Conservation (phyloP, 2,797 vertebrate genomes). For the Siniperca obscura region DNA sequence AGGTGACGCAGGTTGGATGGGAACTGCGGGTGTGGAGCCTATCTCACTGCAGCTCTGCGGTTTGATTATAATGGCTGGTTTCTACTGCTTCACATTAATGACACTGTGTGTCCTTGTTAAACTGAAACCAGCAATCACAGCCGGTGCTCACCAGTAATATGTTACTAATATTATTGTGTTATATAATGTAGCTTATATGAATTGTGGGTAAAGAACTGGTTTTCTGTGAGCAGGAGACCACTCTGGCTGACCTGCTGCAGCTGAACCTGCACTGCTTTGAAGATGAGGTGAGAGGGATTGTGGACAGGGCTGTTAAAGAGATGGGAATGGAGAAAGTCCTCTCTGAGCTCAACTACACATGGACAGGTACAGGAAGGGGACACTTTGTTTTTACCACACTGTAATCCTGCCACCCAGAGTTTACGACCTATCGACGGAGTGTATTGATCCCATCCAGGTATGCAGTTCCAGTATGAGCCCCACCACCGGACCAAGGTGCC, state of each 20-base stretch:
- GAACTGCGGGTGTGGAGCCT: not conserved
- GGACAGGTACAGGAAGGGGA: constrained; percentile 80
- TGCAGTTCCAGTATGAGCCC: constrained; percentile 92
- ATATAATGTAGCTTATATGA: not conserved
- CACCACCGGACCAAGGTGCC: constrained; percentile 86
- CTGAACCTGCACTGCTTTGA: constrained; percentile 94
- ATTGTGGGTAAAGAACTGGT: not conserved
- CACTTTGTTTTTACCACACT: not conserved
- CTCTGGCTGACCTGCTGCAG: constrained; percentile 90
- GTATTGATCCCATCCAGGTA: constrained; percentile 63
- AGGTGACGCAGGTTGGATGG: not conserved
- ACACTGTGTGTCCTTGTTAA: not conserved
- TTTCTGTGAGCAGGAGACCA: constrained; percentile 80
- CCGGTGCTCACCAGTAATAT: not conserved
- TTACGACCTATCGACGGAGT: not conserved
- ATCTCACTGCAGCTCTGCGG: constrained; percentile 1
- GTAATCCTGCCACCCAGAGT: not conserved
- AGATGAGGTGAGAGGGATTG: constrained; percentile 92
- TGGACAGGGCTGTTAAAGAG: constrained; percentile 95
- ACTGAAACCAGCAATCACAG: constrained; percentile 13
- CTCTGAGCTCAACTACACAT: constrained; percentile 90
- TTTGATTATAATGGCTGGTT: constrained; percentile 14
- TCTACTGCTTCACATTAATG: constrained; percentile 11
- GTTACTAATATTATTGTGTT: constrained; percentile 12
- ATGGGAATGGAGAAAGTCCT: constrained; percentile 96